These are phyloP conservation scores for Acipenser transmontanus DNA, from an alignment of 2,797 vertebrate genomes.

Conservation along the genomic window DNA sequence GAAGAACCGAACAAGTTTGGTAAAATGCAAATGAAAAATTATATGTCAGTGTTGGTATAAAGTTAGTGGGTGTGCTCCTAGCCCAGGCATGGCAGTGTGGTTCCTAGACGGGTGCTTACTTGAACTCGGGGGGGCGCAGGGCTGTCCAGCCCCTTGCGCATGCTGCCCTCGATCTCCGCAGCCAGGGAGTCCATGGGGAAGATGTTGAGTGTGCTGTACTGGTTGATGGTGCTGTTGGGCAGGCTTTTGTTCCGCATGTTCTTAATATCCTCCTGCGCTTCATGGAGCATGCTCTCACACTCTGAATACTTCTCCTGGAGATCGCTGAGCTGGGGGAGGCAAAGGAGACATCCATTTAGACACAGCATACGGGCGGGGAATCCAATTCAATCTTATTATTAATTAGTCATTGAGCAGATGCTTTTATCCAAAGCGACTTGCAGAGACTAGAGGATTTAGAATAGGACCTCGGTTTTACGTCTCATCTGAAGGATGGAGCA, in stretches of 20 bases:
- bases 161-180: slow-evolving; percentile 78
- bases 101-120: slow-evolving; percentile 22
- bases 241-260: slow-evolving; percentile 67
- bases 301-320: slow-evolving; percentile 72
- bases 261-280: slow-evolving; percentile 76
- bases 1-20: too few relatives aligned
- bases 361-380: neutral
- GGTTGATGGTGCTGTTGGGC: slow-evolving; percentile 73
- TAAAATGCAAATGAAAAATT: neutral
- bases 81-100: neutral
- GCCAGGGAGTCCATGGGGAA: slow-evolving; percentile 80
- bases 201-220: slow-evolving; percentile 60
- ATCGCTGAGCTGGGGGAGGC: slow-evolving; percentile 62
- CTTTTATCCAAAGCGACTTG: too few relatives aligned
- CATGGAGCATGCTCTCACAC: slow-evolving; percentile 71
- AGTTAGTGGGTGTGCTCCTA: neutral
- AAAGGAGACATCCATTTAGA: neutral
- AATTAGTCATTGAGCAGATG: too few relatives aligned
- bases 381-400: too few relatives aligned
- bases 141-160: slow-evolving; percentile 71
- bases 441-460: too few relatives aligned
- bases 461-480: too few relatives aligned
- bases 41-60: neutral
- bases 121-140: slow-evolving; percentile 50
- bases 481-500: too few relatives aligned